Conservation (phyloP, 2,888 invertebrate species). For the Resseliella maxima region DNA sequence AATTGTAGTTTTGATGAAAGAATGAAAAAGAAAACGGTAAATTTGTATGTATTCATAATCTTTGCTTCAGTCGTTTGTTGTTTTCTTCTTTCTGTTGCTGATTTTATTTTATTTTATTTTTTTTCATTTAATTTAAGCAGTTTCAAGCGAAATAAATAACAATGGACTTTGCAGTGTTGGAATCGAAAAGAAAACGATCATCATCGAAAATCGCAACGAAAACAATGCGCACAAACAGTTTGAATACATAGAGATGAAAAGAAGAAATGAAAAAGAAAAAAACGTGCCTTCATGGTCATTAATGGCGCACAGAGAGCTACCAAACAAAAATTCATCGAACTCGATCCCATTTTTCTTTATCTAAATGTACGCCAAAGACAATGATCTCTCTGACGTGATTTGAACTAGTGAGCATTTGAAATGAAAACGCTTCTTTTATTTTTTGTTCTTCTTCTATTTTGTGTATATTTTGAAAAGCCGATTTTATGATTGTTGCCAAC, state of each 20-base stretch:
- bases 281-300: conserved; percentile 51
- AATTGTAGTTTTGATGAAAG: conserved; percentile 51
- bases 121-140: neutral
- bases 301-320: neutral
- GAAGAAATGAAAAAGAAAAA: too few species aligned
- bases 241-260: too few species aligned
- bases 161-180: conserved; percentile 14
- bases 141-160: conserved; percentile 30
- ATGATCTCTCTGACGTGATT: neutral
- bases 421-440: too few species aligned
- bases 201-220: conserved; percentile 35
- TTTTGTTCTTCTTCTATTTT: too few species aligned
- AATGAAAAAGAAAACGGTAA: conserved; percentile 51
- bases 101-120: neutral
- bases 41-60: conserved; percentile 28
- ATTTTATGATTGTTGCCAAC: neutral
- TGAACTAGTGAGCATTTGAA: neutral
- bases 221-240: conserved; percentile 36
- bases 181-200: conserved; percentile 43
- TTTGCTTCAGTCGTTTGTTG: neutral
- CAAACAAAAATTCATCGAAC: conserved; percentile 42
- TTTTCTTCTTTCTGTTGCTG: neutral
- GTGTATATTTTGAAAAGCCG: too few species aligned
- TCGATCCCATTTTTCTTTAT: neutral
- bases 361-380: neutral